phyloP scores from a whole-genome alignment of 2,113 vertebrate species.

The Trochalopteron elliotii region DNA sequence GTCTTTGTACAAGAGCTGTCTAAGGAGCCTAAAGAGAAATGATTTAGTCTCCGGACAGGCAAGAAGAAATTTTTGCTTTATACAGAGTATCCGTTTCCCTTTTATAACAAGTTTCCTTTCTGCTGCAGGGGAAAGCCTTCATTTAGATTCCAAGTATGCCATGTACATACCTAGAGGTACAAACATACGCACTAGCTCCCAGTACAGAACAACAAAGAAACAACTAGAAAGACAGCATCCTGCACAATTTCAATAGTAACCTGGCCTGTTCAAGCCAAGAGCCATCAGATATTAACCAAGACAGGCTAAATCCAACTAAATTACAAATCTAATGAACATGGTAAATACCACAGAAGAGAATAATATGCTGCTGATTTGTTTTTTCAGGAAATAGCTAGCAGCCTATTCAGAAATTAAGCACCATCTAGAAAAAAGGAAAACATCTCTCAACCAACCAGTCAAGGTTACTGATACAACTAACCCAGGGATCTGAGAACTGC shows the following conservation, averaged over 20 bases:
- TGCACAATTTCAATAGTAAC: neutral
- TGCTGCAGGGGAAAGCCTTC: neutral
- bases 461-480: neutral
- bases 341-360: neutral
- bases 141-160: neutral
- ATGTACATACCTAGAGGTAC: neutral
- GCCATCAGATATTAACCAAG: neutral
- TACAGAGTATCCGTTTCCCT: neutral
- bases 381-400: neutral
- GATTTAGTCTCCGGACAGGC: neutral
- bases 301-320: neutral
- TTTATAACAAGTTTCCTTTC: neutral
- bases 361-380: rapidly evolving
- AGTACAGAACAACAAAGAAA: neutral
- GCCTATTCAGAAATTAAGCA: neutral
- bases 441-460: neutral
- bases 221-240: neutral
- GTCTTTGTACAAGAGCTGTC: neutral
- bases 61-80: neutral
- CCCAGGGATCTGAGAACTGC: neutral
- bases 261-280: neutral
- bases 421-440: constrained; percentile 1
- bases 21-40: neutral
- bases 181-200: neutral
- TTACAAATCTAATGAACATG: neutral